Evolutionary conservation across 2,797 vertebrate genomes (phyloP).

Genomic region (Neoniphon sammara): DNA sequence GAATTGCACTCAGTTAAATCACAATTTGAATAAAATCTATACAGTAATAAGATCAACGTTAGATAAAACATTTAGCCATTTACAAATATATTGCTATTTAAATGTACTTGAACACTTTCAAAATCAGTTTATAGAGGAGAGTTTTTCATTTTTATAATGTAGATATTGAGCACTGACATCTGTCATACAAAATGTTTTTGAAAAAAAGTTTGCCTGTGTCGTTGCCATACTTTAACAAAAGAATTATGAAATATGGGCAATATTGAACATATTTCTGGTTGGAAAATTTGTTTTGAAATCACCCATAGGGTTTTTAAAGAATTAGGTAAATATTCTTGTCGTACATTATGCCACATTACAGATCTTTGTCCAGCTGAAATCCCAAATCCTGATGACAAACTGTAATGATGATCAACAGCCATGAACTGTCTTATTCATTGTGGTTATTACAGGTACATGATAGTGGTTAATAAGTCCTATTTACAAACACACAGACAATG

Average conservation of each 20-base stretch:
- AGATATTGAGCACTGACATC: constrained; percentile 84
- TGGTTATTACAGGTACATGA: constrained; percentile 95
- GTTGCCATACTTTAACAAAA: constrained; percentile 68
- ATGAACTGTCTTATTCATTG: constrained; percentile 88
- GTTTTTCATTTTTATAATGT: constrained; percentile 82
- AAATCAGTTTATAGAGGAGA: constrained; percentile 79
- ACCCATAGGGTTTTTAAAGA: constrained; percentile 75
- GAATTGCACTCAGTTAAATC: constrained; percentile 76
- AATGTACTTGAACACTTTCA: constrained; percentile 81
- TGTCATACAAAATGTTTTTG: constrained; percentile 82
- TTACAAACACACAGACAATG: constrained; percentile 98
- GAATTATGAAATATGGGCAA: constrained; percentile 68
- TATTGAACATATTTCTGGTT: constrained; percentile 66
- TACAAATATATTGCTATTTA: constrained; percentile 90
- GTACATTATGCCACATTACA: constrained; percentile 79
- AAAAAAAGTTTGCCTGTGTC: constrained; percentile 68
- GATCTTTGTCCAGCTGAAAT: constrained; percentile 78
- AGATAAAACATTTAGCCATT: constrained; percentile 86
- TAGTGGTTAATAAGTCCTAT: constrained; percentile 96
- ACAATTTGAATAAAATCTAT: constrained; percentile 83
- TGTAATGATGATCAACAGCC: constrained; percentile 81
- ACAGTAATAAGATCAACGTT: constrained; percentile 82
- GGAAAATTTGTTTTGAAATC: constrained; percentile 69
- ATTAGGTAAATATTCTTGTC: constrained; percentile 81
- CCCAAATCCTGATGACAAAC: constrained; percentile 62